Conservation (phyloP, 1,140 invertebrate genomes). For the Hermatobates lingyangjiaoensis region DNA sequence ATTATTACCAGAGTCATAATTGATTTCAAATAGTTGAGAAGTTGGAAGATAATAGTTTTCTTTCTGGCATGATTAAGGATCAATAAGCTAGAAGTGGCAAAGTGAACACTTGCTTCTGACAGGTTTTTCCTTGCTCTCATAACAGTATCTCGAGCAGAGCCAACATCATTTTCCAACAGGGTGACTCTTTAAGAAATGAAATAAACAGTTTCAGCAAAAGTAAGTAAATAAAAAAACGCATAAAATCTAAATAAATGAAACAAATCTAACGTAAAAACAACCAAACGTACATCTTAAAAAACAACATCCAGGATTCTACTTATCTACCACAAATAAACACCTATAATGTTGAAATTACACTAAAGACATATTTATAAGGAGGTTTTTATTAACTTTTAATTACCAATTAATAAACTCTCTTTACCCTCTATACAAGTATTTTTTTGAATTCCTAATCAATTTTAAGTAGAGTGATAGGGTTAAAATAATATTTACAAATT, state of each 20-base stretch:
- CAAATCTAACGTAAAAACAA: too few species aligned
- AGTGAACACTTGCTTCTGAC: conserved; percentile 50
- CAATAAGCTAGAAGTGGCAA: conserved; percentile 65
- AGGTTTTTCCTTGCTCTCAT: conserved; percentile 48
- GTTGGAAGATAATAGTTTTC: conserved; percentile 52
- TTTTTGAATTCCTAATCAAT: too few species aligned
- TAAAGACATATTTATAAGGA: too few species aligned
- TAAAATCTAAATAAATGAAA: not conserved
- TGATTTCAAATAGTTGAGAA: conserved; percentile 58
- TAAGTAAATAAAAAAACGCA: not conserved
- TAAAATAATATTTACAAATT: too few species aligned
- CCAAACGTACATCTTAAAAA: too few species aligned
- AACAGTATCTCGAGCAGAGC: conserved; percentile 47
- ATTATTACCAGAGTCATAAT: conserved; percentile 47
- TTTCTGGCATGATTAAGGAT: conserved; percentile 75
- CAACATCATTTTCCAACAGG: conserved; percentile 51
- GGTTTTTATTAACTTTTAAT: too few species aligned
- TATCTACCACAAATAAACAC: too few species aligned
- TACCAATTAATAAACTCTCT: too few species aligned
- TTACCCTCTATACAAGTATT: too few species aligned
- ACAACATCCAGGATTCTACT: too few species aligned
- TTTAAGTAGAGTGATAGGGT: too few species aligned
- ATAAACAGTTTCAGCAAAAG: not conserved
- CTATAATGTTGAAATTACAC: too few species aligned
- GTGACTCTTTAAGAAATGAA: conserved; percentile 36